phyloP scores from a whole-genome alignment of 2,888 invertebrate genomes.

The Cataglyphis altisquamis region DNA sequence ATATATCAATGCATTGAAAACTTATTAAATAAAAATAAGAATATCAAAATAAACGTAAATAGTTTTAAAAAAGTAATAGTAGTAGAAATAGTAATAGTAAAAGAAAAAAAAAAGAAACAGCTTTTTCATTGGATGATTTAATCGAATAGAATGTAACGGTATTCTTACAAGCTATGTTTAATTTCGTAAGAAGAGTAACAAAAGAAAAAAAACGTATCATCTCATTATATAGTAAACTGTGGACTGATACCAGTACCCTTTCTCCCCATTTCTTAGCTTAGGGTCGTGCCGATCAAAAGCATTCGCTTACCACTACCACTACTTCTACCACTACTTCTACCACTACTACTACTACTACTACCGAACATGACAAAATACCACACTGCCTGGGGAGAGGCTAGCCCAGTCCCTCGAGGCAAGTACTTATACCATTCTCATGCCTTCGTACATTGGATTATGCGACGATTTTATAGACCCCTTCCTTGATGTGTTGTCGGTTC shows the following conservation, averaged over 20 bases:
- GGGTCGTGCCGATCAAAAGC: slow-evolving; percentile 86
- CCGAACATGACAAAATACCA: slow-evolving; percentile 86
- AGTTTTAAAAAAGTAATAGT: slow-evolving; percentile 63
- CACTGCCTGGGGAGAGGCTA: slow-evolving; percentile 86
- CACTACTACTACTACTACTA: slow-evolving; percentile 84
- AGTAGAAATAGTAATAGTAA: background rate
- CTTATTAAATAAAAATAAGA: slow-evolving; percentile 66
- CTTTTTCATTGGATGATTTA: slow-evolving; percentile 61
- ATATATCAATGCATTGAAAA: slow-evolving; percentile 67
- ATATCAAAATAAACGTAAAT: slow-evolving; percentile 63
- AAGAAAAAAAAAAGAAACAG: slow-evolving; percentile 59
- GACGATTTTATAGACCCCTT: slow-evolving; percentile 82
- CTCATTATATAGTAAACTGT: slow-evolving; percentile 76
- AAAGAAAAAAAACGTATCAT: slow-evolving; percentile 73
- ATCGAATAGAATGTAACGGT: slow-evolving; percentile 65
- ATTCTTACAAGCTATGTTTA: slow-evolving; percentile 67
- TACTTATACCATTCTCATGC: slow-evolving; percentile 85
- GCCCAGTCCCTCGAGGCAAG: slow-evolving; percentile 86
- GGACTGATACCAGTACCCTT: slow-evolving; percentile 86
- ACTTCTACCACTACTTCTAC: slow-evolving; percentile 85
- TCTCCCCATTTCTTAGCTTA: slow-evolving; percentile 86
- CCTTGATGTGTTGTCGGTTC: slow-evolving; percentile 73
- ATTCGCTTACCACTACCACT: slow-evolving; percentile 86
- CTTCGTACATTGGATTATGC: slow-evolving; percentile 80
- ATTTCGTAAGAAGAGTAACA: slow-evolving; percentile 67